These are phyloP conservation scores for Hyppa rectilinea DNA, from an alignment of 2,888 invertebrate species.

Conservation along the genomic window DNA sequence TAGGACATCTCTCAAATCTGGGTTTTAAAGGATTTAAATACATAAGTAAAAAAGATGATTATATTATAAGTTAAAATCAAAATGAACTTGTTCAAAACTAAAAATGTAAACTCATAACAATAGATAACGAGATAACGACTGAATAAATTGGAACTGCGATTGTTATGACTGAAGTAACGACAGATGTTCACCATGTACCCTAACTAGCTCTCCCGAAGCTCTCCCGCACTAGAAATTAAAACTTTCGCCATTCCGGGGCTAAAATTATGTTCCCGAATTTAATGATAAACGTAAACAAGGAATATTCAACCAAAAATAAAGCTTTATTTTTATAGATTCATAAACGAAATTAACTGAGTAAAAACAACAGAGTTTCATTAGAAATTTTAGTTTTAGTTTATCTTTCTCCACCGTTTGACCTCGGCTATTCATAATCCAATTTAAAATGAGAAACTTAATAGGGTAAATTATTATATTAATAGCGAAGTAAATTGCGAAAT, in stretches of 20 bases:
- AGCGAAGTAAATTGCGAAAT: slow-evolving; percentile 36
- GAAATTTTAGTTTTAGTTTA: slow-evolving; percentile 9
- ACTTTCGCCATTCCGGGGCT: slow-evolving; percentile 67
- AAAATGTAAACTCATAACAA: slow-evolving; percentile 27
- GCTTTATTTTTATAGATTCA: slow-evolving; percentile 23
- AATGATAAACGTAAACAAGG: slow-evolving; percentile 41
- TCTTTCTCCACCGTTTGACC: slow-evolving; percentile 28
- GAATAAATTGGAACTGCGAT: slow-evolving; percentile 45
- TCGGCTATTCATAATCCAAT: slow-evolving; percentile 50
- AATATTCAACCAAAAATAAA: slow-evolving; percentile 30
- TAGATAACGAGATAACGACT: slow-evolving; percentile 34
- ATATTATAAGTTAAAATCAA: not conserved
- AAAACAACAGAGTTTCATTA: slow-evolving; percentile 20
- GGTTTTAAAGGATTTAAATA: too few species aligned
- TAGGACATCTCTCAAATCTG: not conserved
- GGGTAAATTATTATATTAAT: slow-evolving; percentile 41
- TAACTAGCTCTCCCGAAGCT: slow-evolving; percentile 17
- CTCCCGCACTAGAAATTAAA: slow-evolving; percentile 63
- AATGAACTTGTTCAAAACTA: slow-evolving; percentile 6
- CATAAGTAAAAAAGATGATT: not conserved
- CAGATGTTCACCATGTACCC: slow-evolving; percentile 47
- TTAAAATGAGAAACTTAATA: slow-evolving; percentile 50
- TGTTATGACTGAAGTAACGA: slow-evolving; percentile 46
- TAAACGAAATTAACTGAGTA: slow-evolving; percentile 11
- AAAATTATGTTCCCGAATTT: slow-evolving; percentile 56